phyloP scores from a whole-genome alignment of 2,888 invertebrate genomes.

The Dicycla oo region DNA sequence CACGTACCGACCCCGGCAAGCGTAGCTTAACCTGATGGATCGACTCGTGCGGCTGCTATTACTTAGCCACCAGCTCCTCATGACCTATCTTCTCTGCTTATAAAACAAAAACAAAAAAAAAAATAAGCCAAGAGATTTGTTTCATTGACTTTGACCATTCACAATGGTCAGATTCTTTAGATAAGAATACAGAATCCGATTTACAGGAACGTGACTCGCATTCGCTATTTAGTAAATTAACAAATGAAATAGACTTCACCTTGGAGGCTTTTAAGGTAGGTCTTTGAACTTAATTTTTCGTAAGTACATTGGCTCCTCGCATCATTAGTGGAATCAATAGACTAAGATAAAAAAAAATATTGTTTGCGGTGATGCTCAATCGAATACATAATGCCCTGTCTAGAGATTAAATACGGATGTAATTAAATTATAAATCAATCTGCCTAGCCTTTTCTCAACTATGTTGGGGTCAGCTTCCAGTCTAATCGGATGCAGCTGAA shows the following conservation, averaged over 20 bases:
- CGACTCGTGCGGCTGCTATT: too few relatives aligned
- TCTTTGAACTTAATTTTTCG: constrained; percentile 57
- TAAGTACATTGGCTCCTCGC: constrained; percentile 45
- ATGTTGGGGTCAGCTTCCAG: neutral
- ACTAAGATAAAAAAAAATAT: constrained; percentile 30
- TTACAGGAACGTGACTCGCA: constrained; percentile 50
- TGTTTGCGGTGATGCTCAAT: constrained; percentile 24
- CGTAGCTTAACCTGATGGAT: too few relatives aligned
- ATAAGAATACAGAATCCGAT: constrained; percentile 27
- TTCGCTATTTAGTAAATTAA: constrained; percentile 41
- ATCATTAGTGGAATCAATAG: constrained; percentile 69
- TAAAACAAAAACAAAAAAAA: neutral
- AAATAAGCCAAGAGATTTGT: neutral
- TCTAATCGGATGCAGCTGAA: neutral
- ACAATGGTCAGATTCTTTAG: constrained; percentile 13
- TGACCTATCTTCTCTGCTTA: too few relatives aligned
- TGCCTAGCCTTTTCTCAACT: too few relatives aligned
- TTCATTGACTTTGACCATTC: constrained; percentile 19
- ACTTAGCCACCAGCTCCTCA: too few relatives aligned
- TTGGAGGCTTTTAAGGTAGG: constrained; percentile 53
- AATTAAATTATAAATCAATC: neutral
- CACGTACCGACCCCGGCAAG: too few relatives aligned
- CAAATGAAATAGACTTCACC: constrained; percentile 50
- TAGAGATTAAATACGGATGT: constrained; percentile 18
- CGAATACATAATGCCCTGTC: constrained; percentile 27